phyloP scores from a whole-genome alignment of 2,797 vertebrate genomes.

The Pseudochromis fuscus region DNA sequence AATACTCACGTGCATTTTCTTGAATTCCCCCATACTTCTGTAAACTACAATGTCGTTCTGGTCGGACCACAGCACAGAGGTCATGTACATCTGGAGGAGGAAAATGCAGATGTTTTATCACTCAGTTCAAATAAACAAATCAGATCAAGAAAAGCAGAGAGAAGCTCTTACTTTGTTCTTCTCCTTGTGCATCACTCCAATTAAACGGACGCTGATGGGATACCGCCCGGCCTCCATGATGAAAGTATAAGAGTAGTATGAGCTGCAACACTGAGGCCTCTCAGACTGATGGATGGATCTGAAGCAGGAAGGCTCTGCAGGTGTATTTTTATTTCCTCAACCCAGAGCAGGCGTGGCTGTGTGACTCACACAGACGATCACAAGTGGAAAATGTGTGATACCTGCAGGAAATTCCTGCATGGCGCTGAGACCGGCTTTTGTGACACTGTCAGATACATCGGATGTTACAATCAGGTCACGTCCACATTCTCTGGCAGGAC shows the following conservation, averaged over 20 bases:
- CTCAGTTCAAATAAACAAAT: background rate
- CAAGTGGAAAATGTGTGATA: background rate
- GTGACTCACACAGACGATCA: background rate
- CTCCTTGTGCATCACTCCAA: constrained; percentile 83
- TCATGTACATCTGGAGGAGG: constrained; percentile 80
- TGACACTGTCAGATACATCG: no score
- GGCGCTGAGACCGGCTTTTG: background rate
- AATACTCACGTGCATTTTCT: constrained; percentile 81
- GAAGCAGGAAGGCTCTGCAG: background rate
- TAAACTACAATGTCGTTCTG: constrained; percentile 82
- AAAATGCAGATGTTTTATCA: background rate
- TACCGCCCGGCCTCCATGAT: constrained; percentile 75
- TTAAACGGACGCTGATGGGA: constrained; percentile 72
- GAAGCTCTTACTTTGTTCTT: constrained; percentile 75
- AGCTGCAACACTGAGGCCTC: background rate
- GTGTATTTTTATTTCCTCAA: constrained; percentile 33
- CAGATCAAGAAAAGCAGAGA: background rate
- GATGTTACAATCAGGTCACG: no score
- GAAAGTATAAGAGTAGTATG: background rate
- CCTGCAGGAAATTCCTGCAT: constrained; percentile 24
- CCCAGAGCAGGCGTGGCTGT: constrained; percentile 32
- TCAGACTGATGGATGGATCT: background rate
- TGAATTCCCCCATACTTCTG: constrained; percentile 81
- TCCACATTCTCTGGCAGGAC: no score
- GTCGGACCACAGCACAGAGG: constrained; percentile 85